Conservation (phyloP, 2,888 invertebrate genomes). For the Caradrina clavipalpis region DNA sequence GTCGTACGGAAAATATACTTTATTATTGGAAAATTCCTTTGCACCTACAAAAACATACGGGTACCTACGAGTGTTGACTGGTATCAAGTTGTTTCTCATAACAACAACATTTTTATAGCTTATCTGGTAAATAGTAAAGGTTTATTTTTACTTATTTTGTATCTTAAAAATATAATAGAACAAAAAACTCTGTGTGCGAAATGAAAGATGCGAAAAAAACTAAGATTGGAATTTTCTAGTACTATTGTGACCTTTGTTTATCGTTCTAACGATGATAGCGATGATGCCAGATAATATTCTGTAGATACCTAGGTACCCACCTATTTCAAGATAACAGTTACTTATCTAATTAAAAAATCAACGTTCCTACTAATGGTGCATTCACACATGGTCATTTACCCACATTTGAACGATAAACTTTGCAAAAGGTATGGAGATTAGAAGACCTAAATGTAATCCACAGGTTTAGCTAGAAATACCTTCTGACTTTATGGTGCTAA, state of each 20-base stretch:
- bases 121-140: background rate
- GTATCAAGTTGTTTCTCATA: background rate
- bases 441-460: no score
- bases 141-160: background rate
- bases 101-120: background rate
- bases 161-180: background rate
- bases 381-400: no score
- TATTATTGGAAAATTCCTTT: no score
- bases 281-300: conserved; percentile 7
- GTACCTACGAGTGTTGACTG: background rate
- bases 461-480: no score
- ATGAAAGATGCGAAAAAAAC: background rate
- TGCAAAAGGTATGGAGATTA: no score
- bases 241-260: conserved; percentile 3
- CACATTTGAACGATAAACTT: no score
- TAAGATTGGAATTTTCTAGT: background rate
- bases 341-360: background rate
- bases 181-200: no score
- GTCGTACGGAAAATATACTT: background rate
- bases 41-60: background rate
- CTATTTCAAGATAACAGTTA: conserved; percentile 5
- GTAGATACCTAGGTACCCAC: no score
- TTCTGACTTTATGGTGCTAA: no score
- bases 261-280: conserved; percentile 11
- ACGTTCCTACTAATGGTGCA: background rate